Evolutionary conservation across 2,797 vertebrate genomes (phyloP), one percentile per base, ranked within the genome.

Genomic region (Fistularia tabacaria): DNA sequence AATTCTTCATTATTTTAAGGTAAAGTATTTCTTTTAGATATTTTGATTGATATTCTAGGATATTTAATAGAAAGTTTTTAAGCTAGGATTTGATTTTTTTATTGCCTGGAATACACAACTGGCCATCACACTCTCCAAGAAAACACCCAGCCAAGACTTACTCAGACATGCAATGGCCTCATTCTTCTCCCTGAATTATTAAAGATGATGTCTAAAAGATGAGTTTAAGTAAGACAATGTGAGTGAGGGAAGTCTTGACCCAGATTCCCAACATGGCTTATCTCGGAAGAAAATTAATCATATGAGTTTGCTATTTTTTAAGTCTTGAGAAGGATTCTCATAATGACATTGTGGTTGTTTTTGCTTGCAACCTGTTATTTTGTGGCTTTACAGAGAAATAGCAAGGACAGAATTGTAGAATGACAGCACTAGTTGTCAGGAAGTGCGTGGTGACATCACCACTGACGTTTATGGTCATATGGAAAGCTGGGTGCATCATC

Each of bases 241-340:
- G 14, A 64, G 11, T 39, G 15, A 62, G 10, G 42, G n/a, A 69
- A 66, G 44, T 63, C 54, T 70, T 66, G 69, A 70, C 55, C 63
- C 69, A 80, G 49, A 76, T 69, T 65, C 36, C 10, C 40, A 25
- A 47, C 62, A 43, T 54, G 57, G 59, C 57, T 81, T 65, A 57
- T 36, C 49, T 66, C 54, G 12, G 14, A 42, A 43, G 53, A 72
- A 67, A 72, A 59, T 36, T 47, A 11, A 60, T 72, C 38, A 59
- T 44, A 54, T 62, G 51, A 40, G 38, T 66, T 73, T 57, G 14
- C 57, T 80, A 55, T 67, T 75, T 73, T n/a, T 69, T 52, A 62
- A 66, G 49, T 51, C 55, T 51, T 6, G 36, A 36, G 38, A 57
- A 46, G 49, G 39, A 46, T 64, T 69, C 51, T 59, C 40, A 57